These are phyloP conservation scores for Ligdia adustata DNA, from an alignment of 2,888 invertebrate genomes.

Conservation along the genomic window DNA sequence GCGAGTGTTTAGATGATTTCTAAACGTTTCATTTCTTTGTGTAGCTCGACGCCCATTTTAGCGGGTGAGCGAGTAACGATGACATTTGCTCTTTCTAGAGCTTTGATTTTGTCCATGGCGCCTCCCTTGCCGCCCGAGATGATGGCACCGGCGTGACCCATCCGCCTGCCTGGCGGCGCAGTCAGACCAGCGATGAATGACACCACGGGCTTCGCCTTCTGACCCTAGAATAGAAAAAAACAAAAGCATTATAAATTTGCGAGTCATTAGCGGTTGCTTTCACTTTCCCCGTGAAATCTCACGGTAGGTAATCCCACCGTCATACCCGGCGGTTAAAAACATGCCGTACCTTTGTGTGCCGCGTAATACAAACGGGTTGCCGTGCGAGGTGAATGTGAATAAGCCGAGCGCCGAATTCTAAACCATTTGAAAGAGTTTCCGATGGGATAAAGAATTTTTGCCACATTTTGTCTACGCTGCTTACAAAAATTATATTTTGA, in stretches of 20 bases:
- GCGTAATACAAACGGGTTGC: too few species aligned
- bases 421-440: too few species aligned
- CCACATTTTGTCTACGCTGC: too few species aligned
- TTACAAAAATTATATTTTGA: too few species aligned
- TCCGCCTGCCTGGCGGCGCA: conserved; percentile 98
- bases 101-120: conserved; percentile 98
- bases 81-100: conserved; percentile 96
- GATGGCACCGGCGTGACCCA: conserved; percentile 99
- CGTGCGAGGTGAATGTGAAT: too few species aligned
- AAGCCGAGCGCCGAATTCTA: too few species aligned
- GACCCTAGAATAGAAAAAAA: conserved; percentile 81
- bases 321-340: too few species aligned
- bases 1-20: conserved; percentile 79
- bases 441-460: too few species aligned
- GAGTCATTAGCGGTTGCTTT: background rate
- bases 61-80: conserved; percentile 98
- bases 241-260: background rate
- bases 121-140: conserved; percentile 99
- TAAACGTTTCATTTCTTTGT: conserved; percentile 95
- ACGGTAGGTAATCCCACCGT: too few species aligned
- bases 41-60: conserved; percentile 95
- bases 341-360: too few species aligned
- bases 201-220: conserved; percentile 97
- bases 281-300: too few species aligned
- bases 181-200: conserved; percentile 99